Evolutionary conservation across 2,888 invertebrate species (phyloP).

Genomic region (Pristionchus mayeri): DNA sequence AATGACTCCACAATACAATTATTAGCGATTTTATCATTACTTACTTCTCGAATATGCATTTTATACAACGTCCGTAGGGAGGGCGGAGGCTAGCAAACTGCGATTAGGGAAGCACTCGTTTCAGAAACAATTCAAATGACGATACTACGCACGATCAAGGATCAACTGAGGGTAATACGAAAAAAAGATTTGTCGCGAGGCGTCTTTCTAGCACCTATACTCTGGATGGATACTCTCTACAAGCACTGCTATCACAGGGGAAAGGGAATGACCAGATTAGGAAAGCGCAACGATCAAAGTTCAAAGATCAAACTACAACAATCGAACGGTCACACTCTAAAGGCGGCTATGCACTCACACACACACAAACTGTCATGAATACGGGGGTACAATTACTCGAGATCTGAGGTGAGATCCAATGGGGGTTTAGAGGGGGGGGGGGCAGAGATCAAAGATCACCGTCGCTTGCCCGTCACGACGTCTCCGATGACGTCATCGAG

Average conservation of each 20-base stretch:
- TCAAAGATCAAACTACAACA: background rate
- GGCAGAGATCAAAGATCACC: background rate
- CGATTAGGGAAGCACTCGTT: constrained; percentile 13
- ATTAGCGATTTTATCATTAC: background rate
- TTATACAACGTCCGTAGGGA: background rate
- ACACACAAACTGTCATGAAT: background rate
- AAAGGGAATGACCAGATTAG: background rate
- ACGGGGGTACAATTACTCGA: background rate
- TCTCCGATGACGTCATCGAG: constrained; percentile 29
- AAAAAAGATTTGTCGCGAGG: background rate
- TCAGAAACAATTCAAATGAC: background rate
- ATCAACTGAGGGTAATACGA: background rate
- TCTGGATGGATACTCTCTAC: too few species aligned
- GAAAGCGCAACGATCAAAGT: background rate
- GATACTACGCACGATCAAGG: background rate
- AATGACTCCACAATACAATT: background rate
- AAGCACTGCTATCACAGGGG: constrained; percentile 3
- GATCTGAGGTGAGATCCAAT: background rate
- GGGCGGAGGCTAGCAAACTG: background rate
- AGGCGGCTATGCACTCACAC: too few species aligned
- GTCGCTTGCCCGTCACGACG: constrained; percentile 20
- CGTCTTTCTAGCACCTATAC: background rate
- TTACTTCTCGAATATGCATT: background rate
- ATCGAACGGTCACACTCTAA: too few species aligned
- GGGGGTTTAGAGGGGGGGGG: background rate